Evolutionary conservation across 1,140 invertebrate genomes (phyloP), one percentile per base, ranked within the genome.

Genomic region (Drosophila seguyi): DNA sequence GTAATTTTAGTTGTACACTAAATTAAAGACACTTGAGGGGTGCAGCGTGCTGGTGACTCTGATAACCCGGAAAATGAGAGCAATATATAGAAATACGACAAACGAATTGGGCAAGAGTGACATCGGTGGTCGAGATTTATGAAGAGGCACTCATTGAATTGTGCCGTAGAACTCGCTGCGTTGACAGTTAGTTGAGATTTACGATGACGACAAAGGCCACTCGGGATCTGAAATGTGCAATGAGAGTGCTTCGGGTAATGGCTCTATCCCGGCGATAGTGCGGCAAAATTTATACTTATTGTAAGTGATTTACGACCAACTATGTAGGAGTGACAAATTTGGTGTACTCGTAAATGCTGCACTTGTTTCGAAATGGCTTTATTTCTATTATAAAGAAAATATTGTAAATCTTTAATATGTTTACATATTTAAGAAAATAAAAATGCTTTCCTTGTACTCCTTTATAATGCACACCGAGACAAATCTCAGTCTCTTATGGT

Each of bases 171-270:
- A 75, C 71, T 60, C 61, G 41, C 74, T 27, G 36, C 42, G 48
- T 56, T 88, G 86, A 90, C 78, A 90, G 62, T 85, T 79, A 52
- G 86, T 88, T 88, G 85, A 90, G 85, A 88, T 88, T 90, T 88
- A 88, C 78, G 75, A 90, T 73, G 75, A 68, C 60, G 65, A 42
- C 42, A 53, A 57, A 55, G 69, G 36, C 22, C 29, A 47, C 41
- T 73, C 69, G 31, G 38, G 45, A 56, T 31, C 20, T 61, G 41
- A 53, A 74, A 53, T 60, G 47, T 29, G 25, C 34, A 59, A 44
- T 52, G 10, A 71, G 41, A 69, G 65, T 45, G 68, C 34, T 34
- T 44, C 27, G 31, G 25, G 25, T 57, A 71, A 72, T 72, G 53
- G 67, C 66, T 73, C 29, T 36, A 73, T 73, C 34, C 66, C 29